Base-by-base conservation (phyloP, 2,888 invertebrate genomes). In the Leptinotarsa rubiginosa region DNA sequence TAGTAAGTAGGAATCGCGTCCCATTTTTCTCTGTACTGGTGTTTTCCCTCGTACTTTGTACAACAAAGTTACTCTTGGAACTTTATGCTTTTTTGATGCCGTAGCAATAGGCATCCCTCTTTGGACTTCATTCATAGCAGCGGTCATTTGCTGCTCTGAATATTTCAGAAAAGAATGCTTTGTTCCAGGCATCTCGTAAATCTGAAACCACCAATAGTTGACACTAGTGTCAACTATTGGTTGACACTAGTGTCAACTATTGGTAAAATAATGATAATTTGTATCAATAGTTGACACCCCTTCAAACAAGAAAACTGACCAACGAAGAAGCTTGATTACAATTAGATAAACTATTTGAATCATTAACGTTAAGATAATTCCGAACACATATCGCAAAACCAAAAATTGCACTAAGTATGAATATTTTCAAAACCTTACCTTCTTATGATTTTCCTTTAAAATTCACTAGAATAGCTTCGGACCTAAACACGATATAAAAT, bases 51-150 rank as follows among this genome's bases (percentile, higher is more conserved):
- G 22, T 56, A 56, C 56, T 56, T 56, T 56, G 20, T 22, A 56
- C 56, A 56, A 56, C 56, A 56, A n/a, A 52, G 52, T 52, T 56
- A 56, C 56, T 56, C 56, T 56, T 20, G 56, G 15, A 56, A 56
- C 56, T 56, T 56, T 56, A 22, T 56, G 52, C 52, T 18, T 56
- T 56, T 56, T 22, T 56, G 56, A 22, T 56, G 25, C 56, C 56
- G 22, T 22, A 56, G 56, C 22, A 22, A 56, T 22, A 56, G 25
- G 20, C 56, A 22, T 56, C 22, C 56, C 56, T 22, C 56, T 56
- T 56, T 56, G 22, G 56, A 56, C 56, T 12, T 20, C 56, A 56
- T 56, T 56, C 56, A 56, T 20, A 56, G 56, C 56, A 56, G 22
- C 56, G 4, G 56, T 56, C 56, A 56, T 56, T 20, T 56, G 56